Base-by-base conservation (phyloP, 2,888 invertebrate species). In the Drosophila melanosoma region DNA sequence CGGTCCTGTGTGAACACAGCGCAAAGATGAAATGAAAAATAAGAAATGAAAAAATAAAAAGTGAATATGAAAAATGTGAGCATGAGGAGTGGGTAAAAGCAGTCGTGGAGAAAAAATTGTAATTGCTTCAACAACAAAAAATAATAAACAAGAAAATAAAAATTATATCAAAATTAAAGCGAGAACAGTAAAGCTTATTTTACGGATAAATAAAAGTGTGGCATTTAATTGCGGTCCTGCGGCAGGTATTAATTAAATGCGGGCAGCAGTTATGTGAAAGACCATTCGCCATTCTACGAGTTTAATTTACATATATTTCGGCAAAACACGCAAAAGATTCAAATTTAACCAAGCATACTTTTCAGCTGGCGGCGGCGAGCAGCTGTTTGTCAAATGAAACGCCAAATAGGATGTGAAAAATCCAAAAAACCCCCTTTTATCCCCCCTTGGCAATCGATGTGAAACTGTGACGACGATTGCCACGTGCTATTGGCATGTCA, bases 1-100 rank as follows among this genome's bases (percentile, higher is more conserved):
- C 80, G 88, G 80, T 77, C 36, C 69, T 69, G 81, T 69, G 78
- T 69, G 76, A 74, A 69, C 67, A 61, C 76, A 53, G 48, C 67
- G 81, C 67, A 75, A 59, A 53, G 66, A 61, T 69, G 29, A 66
- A 66, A 65, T 53, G 51, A 61, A 58, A 66, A 51, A 69, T 70
- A 57, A 60, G 62, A 57, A 71, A 62, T 72, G 52, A 63, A 45
- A 45, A 45, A 45, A 45, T 45, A 6, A 45, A 45, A 23, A 71
- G 62, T 74, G 72, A 80, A 86, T 67, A 72, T 76, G 68, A 29
- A 76, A 71, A 73, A 69, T 74, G 62, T 65, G 66, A 72, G 71
- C 72, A 57, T 66, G 70, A 59, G 67, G 69, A 70, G 56, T 68
- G 58, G 45, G 60, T 63, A 32, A 68, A 62, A 48, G 61, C 35